Conservation (phyloP, 2,888 invertebrate species). For the Lithophane ornitopus region DNA sequence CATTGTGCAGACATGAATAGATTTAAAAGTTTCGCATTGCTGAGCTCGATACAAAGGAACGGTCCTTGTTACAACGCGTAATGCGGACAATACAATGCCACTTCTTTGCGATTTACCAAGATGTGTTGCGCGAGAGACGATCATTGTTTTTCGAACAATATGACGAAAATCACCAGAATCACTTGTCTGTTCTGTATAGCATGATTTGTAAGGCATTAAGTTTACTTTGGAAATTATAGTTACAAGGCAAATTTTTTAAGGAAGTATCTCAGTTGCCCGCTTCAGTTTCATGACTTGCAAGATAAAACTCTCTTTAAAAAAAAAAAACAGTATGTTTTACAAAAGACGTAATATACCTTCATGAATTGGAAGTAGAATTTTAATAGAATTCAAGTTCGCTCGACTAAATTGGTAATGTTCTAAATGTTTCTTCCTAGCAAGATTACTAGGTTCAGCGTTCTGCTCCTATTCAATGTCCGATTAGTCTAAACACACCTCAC, state of each 20-base stretch:
- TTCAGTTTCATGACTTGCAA: background rate
- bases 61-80: constrained; percentile 72
- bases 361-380: background rate
- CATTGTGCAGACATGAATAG: constrained; percentile 68
- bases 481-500: constrained; percentile 22
- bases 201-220: background rate
- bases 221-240: background rate
- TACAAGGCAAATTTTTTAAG: background rate
- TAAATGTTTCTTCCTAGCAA: background rate
- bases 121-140: constrained; percentile 55
- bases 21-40: constrained; percentile 76
- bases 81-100: constrained; percentile 68
- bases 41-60: constrained; percentile 78
- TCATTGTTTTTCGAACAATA: constrained; percentile 59
- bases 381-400: background rate
- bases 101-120: constrained; percentile 66
- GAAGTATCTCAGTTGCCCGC: background rate
- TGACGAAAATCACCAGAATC: constrained; percentile 51
- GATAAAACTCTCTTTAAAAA: background rate
- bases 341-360: background rate
- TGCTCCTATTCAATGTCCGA: constrained; percentile 25
- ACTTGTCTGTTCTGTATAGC: constrained; percentile 3
- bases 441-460: constrained; percentile 2
- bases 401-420: background rate
- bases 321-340: background rate